Evolutionary conservation across 2,113 vertebrate species (phyloP).

Genomic region (Acanthochromis polyacanthus): DNA sequence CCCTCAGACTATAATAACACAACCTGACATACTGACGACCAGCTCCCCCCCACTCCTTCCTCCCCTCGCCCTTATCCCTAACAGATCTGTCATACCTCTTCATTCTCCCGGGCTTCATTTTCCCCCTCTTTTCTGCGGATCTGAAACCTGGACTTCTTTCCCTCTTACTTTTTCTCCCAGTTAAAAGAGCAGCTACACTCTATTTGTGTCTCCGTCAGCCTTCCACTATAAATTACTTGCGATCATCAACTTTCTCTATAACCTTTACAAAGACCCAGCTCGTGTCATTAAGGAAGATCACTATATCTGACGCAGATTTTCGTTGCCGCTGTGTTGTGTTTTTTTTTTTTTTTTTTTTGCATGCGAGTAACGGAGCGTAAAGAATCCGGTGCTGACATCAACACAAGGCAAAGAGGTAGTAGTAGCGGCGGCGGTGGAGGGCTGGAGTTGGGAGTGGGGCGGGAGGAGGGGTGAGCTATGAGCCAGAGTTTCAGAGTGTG

Average conservation of each 20-base stretch:
- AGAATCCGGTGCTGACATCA: constrained; percentile 47
- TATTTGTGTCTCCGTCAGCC: constrained; percentile 35
- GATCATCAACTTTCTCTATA: constrained; percentile 16
- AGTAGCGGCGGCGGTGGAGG: constrained; percentile 4
- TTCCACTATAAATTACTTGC: constrained; percentile 29
- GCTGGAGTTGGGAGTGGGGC: not conserved
- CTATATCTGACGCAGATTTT: constrained; percentile 35
- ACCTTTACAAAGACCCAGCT: constrained; percentile 12
- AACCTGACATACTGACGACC: constrained; percentile 67
- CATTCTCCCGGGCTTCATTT: constrained; percentile 28
- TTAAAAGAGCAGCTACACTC: constrained; percentile 54
- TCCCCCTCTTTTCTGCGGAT: constrained; percentile 25
- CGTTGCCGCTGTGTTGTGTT: not conserved
- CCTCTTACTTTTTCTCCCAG: constrained; percentile 26
- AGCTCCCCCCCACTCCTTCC: not conserved
- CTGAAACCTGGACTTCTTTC: constrained; percentile 33
- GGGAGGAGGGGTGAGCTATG: constrained; percentile 55
- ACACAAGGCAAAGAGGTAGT: constrained; percentile 37
- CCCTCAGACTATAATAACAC: constrained; percentile 77
- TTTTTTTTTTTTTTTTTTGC: constrained; percentile 10
- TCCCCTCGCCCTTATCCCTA: constrained; percentile 44
- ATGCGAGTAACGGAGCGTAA: constrained; percentile 1
- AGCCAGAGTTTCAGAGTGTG: constrained; percentile 68
- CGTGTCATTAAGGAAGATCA: not conserved
- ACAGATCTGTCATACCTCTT: constrained; percentile 65